These are phyloP conservation scores for Euphydryas editha DNA, from an alignment of 2,888 invertebrate species.

Conservation along the genomic window DNA sequence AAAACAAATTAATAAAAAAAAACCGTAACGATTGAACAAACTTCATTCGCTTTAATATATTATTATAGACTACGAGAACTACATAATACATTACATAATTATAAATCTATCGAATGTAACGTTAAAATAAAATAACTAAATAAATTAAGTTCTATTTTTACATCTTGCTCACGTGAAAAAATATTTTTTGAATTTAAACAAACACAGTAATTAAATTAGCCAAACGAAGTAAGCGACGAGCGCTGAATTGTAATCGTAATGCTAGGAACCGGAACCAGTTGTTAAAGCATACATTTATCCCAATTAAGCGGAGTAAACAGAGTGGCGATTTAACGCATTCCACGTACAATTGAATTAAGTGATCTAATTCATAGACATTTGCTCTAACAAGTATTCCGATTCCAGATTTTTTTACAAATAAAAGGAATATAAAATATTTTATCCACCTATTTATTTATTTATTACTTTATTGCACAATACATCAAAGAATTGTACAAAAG, in stretches of 20 bases:
- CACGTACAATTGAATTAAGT: slow-evolving; percentile 22
- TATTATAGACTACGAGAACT: too few relatives aligned
- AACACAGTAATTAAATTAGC: slow-evolving; percentile 11
- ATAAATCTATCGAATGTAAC: too few relatives aligned
- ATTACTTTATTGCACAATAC: too few relatives aligned
- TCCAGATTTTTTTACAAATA: too few relatives aligned
- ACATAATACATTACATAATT: too few relatives aligned
- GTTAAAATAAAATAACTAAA: not conserved
- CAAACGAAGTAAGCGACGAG: slow-evolving; percentile 13
- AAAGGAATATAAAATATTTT: too few relatives aligned
- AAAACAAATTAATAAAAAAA: too few relatives aligned
- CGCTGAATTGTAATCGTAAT: slow-evolving; percentile 7
- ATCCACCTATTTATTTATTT: too few relatives aligned
- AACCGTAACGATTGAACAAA: too few relatives aligned
- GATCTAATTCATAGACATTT: slow-evolving; percentile 24
- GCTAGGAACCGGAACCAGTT: slow-evolving; percentile 13
- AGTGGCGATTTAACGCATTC: slow-evolving; percentile 24
- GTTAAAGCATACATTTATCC: slow-evolving; percentile 26
- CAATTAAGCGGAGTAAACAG: slow-evolving; percentile 35
- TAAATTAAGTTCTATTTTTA: not conserved
- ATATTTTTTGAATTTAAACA: not conserved
- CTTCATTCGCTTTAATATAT: too few relatives aligned
- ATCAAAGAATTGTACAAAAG: too few relatives aligned
- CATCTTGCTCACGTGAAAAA: not conserved
- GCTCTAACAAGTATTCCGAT: slow-evolving; percentile 4